Base-by-base conservation (phyloP, 2,888 invertebrate species). In the Aspidapion aeneum region DNA sequence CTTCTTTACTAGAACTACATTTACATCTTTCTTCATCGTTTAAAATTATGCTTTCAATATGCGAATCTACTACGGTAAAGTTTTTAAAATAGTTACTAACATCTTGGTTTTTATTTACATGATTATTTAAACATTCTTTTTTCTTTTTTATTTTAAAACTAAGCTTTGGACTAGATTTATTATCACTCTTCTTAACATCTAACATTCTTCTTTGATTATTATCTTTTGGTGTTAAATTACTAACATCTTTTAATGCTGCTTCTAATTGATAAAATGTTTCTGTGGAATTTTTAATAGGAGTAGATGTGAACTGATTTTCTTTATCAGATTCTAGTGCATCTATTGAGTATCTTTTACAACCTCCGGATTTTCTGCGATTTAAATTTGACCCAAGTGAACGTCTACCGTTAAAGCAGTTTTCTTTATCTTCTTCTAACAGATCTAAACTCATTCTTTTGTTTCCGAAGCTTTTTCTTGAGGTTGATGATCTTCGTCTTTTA, bases 271-370 rank as follows among this genome's bases (percentile, higher is more conserved):
- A 17, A 21, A 60, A 62, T 57, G 70, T 68, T 58, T 70, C 66
- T 20, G 81, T 74, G 5, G 72, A 63, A 16, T 76, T 75, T 75
- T 85, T 86, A 63, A 84, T 84, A 20, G 85, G 85, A 1, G 85
- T 85, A 68, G 86, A 85, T 72, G 83, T 85, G 66, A 81, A 86
- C 69, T 84, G 84, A 70, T 86, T 86, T 67, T 86, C 86, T 60
- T 86, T 86, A 5, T 52, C 54, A 1, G 82, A 81, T 62, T 85
- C 81, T 55, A 81, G 81, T 2, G 82, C 82, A 61, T 84, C 80
- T 57, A 81, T 80, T 66, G 84, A 82, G 16, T 82, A 74, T 68
- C 84, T 82, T 63, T 83, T 82, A 12, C 68, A 69, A 81, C 81
- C 71, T 82, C 75, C 68, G 82, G 79, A 76, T 35, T 35, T 35